phyloP scores from a whole-genome alignment of 2,888 invertebrate species.

The Hypercompe scribonia region DNA sequence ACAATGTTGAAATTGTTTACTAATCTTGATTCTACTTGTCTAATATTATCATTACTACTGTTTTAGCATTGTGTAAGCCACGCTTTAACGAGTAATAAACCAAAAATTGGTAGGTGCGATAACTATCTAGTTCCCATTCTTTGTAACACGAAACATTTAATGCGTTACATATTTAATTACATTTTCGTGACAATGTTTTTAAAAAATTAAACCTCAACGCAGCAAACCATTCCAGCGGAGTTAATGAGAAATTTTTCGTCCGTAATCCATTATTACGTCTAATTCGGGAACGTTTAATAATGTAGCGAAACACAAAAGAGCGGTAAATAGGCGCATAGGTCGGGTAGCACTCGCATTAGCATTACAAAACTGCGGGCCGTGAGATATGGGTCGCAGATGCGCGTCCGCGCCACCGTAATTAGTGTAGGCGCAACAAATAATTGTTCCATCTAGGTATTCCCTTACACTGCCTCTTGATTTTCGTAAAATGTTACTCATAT shows the following conservation, averaged over 20 bases:
- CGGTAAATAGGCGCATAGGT: conserved; percentile 54
- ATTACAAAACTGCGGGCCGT: conserved; percentile 80
- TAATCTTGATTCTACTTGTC: not conserved
- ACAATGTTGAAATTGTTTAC: not conserved
- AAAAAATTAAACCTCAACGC: conserved; percentile 7
- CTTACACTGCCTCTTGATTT: conserved; percentile 31
- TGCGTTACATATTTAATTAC: conserved; percentile 6
- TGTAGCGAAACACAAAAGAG: conserved; percentile 64
- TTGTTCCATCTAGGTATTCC: conserved; percentile 74
- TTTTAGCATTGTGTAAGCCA: not conserved
- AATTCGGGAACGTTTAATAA: conserved; percentile 51
- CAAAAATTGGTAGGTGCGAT: conserved; percentile 21
- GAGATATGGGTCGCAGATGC: conserved; percentile 84
- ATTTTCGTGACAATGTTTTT: conserved; percentile 16
- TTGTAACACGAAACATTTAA: conserved; percentile 13
- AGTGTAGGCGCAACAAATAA: conserved; percentile 78
- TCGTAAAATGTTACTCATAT: conserved; percentile 27
- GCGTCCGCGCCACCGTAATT: conserved; percentile 73
- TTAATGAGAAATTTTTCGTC: conserved; percentile 21
- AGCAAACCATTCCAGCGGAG: conserved; percentile 13
- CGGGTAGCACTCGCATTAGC: conserved; percentile 67
- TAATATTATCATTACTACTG: not conserved
- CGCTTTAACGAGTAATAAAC: conserved; percentile 15
- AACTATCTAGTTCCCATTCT: conserved; percentile 12
- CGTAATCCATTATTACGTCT: conserved; percentile 40